Evolutionary conservation across 2,888 invertebrate species (phyloP), one percentile per base, ranked within the genome.

Genomic region (Podotricha telesiphe): DNA sequence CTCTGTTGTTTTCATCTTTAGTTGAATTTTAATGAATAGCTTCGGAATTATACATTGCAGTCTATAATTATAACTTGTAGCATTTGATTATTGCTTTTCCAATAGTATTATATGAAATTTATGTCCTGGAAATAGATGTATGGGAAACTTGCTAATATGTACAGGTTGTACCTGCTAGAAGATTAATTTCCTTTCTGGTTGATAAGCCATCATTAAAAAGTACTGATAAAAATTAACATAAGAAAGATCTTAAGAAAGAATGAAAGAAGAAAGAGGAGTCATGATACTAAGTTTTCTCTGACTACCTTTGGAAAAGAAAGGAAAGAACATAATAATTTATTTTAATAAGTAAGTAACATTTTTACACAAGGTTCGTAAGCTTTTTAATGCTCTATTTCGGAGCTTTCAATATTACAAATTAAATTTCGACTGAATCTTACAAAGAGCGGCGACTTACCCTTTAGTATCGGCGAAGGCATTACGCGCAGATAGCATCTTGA

Each of bases 1-100:
- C 83, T 84, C 82, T 82, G 85, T 85, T 86, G 84, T 89, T 91
- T 86, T 85, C 89, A 85, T 88, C 84, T 89, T 89, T 86, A 88
- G 88, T 91, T 91, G 89, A 89, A 88, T 89, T 90, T 89, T 90
- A 92, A 92, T 93, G 84, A 89, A 91, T 90, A 85, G 85, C 85
- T 87, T 81, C 79, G 78, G 89, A 91, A 91, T 91, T 91, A 91
- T 89, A 91, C 77, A 84, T 80, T 82, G 83, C 80, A 79, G 81
- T 80, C 78, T 87, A 83, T 91, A 89, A 92, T 93, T 89, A 91
- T 86, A 81, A 79, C 81, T 82, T 82, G 82, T 82, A 78, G 79
- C 82, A 82, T 83, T 83, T 86, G 86, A 91, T 90, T 90, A 88
- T 91, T 88, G 81, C 87, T 87, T 88, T 90, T 87, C 86, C 79